Conservation (phyloP, 2,797 vertebrate genomes). For the Austrolebias charrua region DNA sequence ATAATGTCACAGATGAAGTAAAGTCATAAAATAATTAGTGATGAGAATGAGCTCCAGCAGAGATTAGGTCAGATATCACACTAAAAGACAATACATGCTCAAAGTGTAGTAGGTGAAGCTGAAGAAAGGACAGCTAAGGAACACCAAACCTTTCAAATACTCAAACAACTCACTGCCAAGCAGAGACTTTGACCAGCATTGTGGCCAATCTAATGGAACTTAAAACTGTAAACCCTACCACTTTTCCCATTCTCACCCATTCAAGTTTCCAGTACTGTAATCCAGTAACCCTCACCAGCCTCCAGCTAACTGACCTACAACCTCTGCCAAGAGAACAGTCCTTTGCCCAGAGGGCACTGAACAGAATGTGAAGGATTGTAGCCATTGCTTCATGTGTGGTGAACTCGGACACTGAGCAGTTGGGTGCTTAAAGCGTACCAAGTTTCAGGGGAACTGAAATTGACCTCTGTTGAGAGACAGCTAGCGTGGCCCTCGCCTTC, state of each 20-base stretch:
- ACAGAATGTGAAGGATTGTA: not conserved
- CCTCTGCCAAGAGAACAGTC: too few species aligned
- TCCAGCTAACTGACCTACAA: too few species aligned
- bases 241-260: too few species aligned
- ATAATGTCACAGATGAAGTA: constrained; percentile 18
- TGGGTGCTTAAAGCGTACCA: not conserved
- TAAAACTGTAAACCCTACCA: too few species aligned
- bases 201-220: too few species aligned
- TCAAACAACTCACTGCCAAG: constrained; percentile 15
- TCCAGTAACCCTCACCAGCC: too few species aligned
- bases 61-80: constrained; percentile 11
- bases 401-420: constrained; percentile 9
- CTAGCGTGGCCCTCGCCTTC: too few species aligned
- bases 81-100: constrained; percentile 11
- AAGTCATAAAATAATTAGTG: constrained; percentile 39
- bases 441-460: constrained; percentile 4
- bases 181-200: too few species aligned
- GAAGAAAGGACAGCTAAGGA: not conserved
- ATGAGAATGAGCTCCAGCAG: constrained; percentile 35
- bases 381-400: constrained; percentile 17
- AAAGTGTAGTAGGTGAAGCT: not conserved
- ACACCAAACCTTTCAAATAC: not conserved
- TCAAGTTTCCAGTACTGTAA: too few species aligned
- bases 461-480: constrained; percentile 9
- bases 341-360: not conserved